Evolutionary conservation across 2,888 invertebrate species (phyloP).

Genomic region (Dioctria linearis): DNA sequence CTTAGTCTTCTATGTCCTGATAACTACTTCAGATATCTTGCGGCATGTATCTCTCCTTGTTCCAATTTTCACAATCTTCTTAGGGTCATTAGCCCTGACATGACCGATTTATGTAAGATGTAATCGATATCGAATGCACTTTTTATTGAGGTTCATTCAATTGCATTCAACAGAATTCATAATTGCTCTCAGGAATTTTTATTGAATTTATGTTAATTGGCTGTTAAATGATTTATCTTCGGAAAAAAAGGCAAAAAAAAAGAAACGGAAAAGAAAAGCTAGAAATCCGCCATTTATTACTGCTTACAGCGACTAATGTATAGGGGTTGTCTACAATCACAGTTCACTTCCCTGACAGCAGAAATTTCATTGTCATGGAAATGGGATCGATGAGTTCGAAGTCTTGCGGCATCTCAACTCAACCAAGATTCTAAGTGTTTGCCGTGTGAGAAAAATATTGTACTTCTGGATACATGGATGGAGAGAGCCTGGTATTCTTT

Average conservation of each 20-base stretch:
- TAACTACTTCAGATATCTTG: neutral
- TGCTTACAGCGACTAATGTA: no score
- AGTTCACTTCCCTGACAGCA: no score
- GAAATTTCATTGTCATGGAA: no score
- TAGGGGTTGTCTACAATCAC: no score
- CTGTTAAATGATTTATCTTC: constrained; percentile 24
- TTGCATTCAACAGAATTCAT: neutral
- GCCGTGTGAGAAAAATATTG: neutral
- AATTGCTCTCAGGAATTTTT: neutral
- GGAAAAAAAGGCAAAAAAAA: neutral
- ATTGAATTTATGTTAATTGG: constrained; percentile 36
- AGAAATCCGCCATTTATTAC: no score
- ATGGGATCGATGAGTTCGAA: no score
- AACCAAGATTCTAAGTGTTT: neutral
- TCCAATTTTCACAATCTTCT: constrained; percentile 11
- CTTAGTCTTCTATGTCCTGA: neutral
- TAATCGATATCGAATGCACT: constrained; percentile 24
- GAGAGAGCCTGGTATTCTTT: constrained; percentile 6
- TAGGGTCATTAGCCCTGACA: neutral
- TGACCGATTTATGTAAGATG: constrained; percentile 7
- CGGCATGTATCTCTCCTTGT: constrained; percentile 12
- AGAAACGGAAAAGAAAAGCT: no score
- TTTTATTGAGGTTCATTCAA: neutral
- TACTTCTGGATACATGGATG: neutral
- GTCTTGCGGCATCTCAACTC: neutral